These are phyloP conservation scores for Acrocyrtus sp. DNA, from an alignment of 2,888 invertebrate species.

Conservation along the genomic window DNA sequence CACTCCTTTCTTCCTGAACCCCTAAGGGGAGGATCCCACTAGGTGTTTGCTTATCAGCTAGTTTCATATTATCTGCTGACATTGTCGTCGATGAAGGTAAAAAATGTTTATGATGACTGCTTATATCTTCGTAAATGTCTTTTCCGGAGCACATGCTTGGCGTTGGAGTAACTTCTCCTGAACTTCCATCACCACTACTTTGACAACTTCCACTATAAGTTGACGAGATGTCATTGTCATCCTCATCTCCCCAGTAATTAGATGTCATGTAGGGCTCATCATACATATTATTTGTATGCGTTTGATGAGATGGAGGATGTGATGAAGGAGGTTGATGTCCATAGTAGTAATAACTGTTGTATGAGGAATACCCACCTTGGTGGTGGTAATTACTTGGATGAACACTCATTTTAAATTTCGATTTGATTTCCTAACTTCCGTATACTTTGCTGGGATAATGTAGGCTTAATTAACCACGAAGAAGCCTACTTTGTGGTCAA, in stretches of 20 bases:
- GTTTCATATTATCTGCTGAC: not conserved
- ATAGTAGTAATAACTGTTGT: slow-evolving; percentile 43
- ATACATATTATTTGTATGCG: slow-evolving; percentile 4
- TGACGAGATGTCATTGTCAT: slow-evolving; percentile 40
- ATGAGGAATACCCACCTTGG: slow-evolving; percentile 36
- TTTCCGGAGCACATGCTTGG: slow-evolving; percentile 46
- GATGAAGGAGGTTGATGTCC: slow-evolving; percentile 18
- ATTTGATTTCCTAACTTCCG: too few relatives aligned
- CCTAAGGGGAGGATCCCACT: not conserved
- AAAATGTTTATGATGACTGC: slow-evolving; percentile 25
- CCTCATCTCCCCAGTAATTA: slow-evolving; percentile 55
- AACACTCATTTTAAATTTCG: slow-evolving; percentile 46
- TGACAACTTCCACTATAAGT: slow-evolving; percentile 38
- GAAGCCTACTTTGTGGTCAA: too few relatives aligned
- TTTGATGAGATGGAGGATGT: slow-evolving; percentile 1
- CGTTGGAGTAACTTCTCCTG: slow-evolving; percentile 35
- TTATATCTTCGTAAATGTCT: slow-evolving; percentile 35
- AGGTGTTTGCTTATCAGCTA: not conserved
- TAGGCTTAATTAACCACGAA: too few relatives aligned
- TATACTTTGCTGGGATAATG: too few relatives aligned
- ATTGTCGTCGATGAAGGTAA: not conserved
- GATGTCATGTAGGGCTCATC: slow-evolving; percentile 29
- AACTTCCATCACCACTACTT: slow-evolving; percentile 30
- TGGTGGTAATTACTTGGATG: slow-evolving; percentile 29
- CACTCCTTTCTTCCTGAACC: slow-evolving; percentile 59